Evolutionary conservation across 2,113 vertebrate species (phyloP).

Genomic region (Merops nubicus): DNA sequence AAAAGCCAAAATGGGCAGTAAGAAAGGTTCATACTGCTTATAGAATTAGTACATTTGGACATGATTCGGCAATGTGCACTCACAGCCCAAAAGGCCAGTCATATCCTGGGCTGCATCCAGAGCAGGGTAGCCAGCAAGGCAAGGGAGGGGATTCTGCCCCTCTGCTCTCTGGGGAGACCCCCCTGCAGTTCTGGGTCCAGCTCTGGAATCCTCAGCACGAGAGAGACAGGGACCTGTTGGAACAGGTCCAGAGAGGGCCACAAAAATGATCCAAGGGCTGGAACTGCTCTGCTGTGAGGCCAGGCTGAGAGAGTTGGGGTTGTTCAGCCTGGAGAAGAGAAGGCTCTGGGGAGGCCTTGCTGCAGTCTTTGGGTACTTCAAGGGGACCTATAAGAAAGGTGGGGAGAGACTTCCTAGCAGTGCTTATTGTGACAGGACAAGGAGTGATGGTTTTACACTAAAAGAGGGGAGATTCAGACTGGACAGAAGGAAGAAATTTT

Average conservation of each 20-base stretch:
- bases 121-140: not conserved
- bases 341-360: too few relatives aligned
- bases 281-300: not conserved
- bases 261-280: not conserved
- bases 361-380: too few relatives aligned
- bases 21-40: not conserved
- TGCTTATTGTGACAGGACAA: too few relatives aligned
- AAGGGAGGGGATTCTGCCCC: not conserved
- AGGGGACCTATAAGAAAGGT: too few relatives aligned
- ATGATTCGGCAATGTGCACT: not conserved
- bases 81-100: not conserved
- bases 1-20: not conserved
- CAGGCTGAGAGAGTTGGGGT: not conserved
- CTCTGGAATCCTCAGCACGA: too few relatives aligned
- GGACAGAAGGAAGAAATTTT: too few relatives aligned
- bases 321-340: too few relatives aligned
- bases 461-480: too few relatives aligned
- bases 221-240: too few relatives aligned
- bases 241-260: too few relatives aligned
- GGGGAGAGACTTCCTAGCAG: too few relatives aligned
- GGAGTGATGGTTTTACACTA: too few relatives aligned
- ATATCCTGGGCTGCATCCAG: not conserved
- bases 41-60: not conserved
- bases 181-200: not conserved
- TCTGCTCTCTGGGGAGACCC: not conserved